A percentile compares a stretch with the other conserved stretches of the same genome.
These are phyloP conservation scores for Phortica magna DNA, from an alignment of 2,888 invertebrate species.

Conservation along the genomic window DNA sequence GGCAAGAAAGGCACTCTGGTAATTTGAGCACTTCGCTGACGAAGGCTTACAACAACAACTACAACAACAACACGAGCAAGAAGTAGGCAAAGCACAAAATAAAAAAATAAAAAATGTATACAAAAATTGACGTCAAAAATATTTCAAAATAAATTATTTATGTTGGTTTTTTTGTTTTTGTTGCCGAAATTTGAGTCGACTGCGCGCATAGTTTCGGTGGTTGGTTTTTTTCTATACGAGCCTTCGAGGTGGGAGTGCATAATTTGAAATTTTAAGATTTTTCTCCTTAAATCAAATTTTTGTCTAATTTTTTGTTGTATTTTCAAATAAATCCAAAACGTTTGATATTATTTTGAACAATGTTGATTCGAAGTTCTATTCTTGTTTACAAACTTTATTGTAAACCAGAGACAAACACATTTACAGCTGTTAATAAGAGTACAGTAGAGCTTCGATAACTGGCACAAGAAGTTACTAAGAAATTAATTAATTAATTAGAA, in stretches of 20 bases:
- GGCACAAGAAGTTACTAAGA: no score
- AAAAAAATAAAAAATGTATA: neutral
- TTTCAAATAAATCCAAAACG: neutral
- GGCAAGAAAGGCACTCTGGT: constrained; percentile 29
- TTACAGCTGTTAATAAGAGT: no score
- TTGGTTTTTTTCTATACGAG: neutral
- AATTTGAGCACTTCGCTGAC: constrained; percentile 30
- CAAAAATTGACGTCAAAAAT: constrained; percentile 14
- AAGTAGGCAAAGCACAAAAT: neutral
- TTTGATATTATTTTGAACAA: neutral
- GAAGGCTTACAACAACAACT: neutral
- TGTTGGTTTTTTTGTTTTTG: constrained; percentile 17
- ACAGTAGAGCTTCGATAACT: no score
- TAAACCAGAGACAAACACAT: no score
- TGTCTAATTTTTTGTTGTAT: neutral
- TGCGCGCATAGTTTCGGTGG: neutral
- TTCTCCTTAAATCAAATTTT: neutral
- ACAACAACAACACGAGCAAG: no score
- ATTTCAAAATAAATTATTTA: constrained; percentile 29
- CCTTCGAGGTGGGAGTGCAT: neutral
- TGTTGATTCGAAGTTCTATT: no score
- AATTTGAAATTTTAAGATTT: neutral
- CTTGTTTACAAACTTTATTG: no score
- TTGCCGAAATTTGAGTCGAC: neutral
- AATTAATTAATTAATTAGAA: no score